phyloP scores from a whole-genome alignment of 2,888 invertebrate genomes.

The Synergus itoensis region DNA sequence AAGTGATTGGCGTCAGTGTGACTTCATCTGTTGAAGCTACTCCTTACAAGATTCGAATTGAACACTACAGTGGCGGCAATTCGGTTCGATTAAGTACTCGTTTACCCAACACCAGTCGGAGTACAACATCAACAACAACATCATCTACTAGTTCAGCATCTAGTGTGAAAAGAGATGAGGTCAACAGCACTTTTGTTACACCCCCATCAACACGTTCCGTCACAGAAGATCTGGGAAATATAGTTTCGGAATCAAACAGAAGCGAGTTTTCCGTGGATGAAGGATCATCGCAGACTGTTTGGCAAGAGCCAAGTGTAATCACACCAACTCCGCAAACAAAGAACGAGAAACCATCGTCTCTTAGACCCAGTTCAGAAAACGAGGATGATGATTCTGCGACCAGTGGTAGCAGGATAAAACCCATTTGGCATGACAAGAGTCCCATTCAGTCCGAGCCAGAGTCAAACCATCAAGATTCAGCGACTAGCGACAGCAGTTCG shows the following conservation, averaged over 20 bases:
- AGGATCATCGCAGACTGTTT: constrained; percentile 79
- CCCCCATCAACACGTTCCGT: constrained; percentile 66
- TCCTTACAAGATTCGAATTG: constrained; percentile 77
- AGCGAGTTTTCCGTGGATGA: constrained; percentile 82
- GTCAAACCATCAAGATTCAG: constrained; percentile 51
- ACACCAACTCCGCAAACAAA: constrained; percentile 59
- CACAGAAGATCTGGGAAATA: constrained; percentile 78
- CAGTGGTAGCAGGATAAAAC: constrained; percentile 63
- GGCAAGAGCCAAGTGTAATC: constrained; percentile 64
- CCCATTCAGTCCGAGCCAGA: neutral
- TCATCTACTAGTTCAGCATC: constrained; percentile 50
- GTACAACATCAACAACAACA: constrained; percentile 53
- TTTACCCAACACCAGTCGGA: constrained; percentile 54
- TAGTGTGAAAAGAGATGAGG: too few species aligned
- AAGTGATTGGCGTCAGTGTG: constrained; percentile 80
- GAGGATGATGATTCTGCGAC: constrained; percentile 50
- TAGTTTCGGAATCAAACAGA: constrained; percentile 80
- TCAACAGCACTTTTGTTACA: constrained; percentile 54
- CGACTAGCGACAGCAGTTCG: constrained; percentile 59
- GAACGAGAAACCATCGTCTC: constrained; percentile 30
- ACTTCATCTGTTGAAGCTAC: constrained; percentile 82
- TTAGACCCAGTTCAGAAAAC: constrained; percentile 4
- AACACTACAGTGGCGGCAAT: constrained; percentile 68
- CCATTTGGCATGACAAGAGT: constrained; percentile 29
- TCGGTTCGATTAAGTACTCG: constrained; percentile 61